Evolutionary conservation across 2,113 vertebrate genomes (phyloP).

Genomic region (Sorex araneus): DNA sequence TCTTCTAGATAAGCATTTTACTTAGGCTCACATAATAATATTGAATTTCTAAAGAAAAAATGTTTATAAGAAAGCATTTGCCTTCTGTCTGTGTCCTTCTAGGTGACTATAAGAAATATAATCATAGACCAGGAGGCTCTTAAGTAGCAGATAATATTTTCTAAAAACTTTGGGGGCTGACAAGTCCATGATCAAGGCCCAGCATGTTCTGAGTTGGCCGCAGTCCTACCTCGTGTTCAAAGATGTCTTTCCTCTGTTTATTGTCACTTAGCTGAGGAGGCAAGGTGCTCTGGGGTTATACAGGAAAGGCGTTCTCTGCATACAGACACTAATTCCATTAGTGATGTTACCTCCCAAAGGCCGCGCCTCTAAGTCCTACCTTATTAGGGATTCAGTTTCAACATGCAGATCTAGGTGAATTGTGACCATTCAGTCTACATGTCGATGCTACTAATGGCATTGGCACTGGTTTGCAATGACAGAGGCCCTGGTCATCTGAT

Average conservation of each 20-base stretch:
- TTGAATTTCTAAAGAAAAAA: neutral
- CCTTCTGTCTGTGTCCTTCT: neutral
- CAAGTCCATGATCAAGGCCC: neutral
- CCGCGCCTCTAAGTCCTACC: neutral
- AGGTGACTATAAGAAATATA: neutral
- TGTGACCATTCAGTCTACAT: neutral
- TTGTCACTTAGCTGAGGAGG: neutral
- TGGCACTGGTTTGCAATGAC: neutral
- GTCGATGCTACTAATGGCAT: neutral
- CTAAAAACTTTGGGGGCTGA: neutral
- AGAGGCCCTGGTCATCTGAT: neutral
- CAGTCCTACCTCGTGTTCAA: neutral
- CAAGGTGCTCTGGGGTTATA: neutral
- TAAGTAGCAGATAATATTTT: neutral
- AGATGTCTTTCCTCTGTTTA: neutral
- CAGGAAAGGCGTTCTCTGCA: too few species aligned
- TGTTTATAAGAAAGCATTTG: neutral
- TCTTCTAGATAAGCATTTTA: neutral
- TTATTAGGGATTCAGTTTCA: neutral
- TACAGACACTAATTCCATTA: neutral
- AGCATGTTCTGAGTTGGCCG: neutral
- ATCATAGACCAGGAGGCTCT: neutral
- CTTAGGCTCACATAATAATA: neutral
- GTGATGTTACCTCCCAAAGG: neutral
- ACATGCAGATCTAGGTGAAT: neutral